Evolutionary conservation across 2,888 invertebrate species (phyloP).

Genomic region (Abrostola triplasia): DNA sequence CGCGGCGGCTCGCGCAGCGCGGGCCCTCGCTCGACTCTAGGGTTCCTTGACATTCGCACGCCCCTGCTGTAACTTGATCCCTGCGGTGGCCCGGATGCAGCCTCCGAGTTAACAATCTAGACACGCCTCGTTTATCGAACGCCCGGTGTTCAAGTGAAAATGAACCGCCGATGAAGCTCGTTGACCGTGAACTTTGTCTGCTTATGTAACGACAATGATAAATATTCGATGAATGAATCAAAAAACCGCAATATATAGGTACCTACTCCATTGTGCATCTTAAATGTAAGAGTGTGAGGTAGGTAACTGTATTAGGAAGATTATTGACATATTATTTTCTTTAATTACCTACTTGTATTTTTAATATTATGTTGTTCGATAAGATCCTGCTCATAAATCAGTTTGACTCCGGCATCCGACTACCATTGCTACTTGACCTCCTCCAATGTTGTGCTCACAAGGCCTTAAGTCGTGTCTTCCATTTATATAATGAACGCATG

Average conservation of each 20-base stretch:
- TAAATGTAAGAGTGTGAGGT: slow-evolving; percentile 26
- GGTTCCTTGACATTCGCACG: slow-evolving; percentile 87
- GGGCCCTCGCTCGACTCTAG: slow-evolving; percentile 62
- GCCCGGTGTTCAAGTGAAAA: slow-evolving; percentile 73
- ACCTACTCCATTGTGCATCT: slow-evolving; percentile 23
- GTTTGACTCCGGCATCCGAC: slow-evolving; percentile 20
- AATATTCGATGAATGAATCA: slow-evolving; percentile 67
- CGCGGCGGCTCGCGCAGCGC: slow-evolving; percentile 50
- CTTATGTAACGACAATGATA: slow-evolving; percentile 74
- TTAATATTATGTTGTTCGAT: slow-evolving; percentile 4
- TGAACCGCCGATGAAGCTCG: slow-evolving; percentile 66
- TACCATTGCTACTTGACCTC: slow-evolving; percentile 35
- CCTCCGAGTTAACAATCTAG: slow-evolving; percentile 83
- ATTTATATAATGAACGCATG: slow-evolving; percentile 66
- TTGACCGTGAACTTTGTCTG: slow-evolving; percentile 81
- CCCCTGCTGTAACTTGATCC: slow-evolving; percentile 79
- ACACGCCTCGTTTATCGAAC: slow-evolving; percentile 77
- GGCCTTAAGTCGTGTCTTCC: slow-evolving; percentile 40
- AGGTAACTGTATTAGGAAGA: slow-evolving; percentile 7
- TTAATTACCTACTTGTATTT: not conserved
- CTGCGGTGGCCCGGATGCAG: slow-evolving; percentile 86
- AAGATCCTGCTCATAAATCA: slow-evolving; percentile 15
- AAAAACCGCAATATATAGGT: slow-evolving; percentile 42
- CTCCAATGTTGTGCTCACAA: slow-evolving; percentile 40
- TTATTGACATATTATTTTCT: not conserved